Percentiles rank a stretch among this genome's conserved stretches.
These are phyloP conservation scores for Drosophila biarmipes DNA, from an alignment of 1,140 invertebrate species.

Conservation along the genomic window DNA sequence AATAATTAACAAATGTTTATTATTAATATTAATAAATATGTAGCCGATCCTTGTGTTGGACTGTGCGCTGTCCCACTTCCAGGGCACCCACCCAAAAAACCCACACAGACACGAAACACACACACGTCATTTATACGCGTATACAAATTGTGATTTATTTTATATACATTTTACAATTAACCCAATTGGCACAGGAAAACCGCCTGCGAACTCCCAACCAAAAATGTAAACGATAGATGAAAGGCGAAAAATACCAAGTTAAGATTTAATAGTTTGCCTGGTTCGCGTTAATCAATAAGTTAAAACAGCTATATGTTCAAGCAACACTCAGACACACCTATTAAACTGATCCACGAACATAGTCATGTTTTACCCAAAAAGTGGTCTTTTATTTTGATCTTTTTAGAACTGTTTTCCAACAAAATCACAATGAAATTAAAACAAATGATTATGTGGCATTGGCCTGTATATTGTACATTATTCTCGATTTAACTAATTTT, in stretches of 20 bases:
- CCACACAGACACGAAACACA: slow-evolving; percentile 24
- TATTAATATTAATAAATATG: slow-evolving; percentile 72
- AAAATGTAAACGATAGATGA: slow-evolving; percentile 32
- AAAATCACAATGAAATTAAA: slow-evolving; percentile 24
- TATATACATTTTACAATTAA: slow-evolving; percentile 77
- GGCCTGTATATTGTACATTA: slow-evolving; percentile 59
- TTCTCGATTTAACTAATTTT: slow-evolving; percentile 77
- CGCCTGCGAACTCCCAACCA: slow-evolving; percentile 39
- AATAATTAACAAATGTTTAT: slow-evolving; percentile 78
- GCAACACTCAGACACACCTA: slow-evolving; percentile 13
- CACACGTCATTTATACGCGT: slow-evolving; percentile 64
- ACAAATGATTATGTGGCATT: slow-evolving; percentile 43
- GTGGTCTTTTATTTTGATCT: slow-evolving; percentile 6
- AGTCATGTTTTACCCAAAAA: slow-evolving; percentile 3
- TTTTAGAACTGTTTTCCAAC: slow-evolving; percentile 8
- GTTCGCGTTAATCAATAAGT: slow-evolving; percentile 39
- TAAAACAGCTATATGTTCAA: not conserved
- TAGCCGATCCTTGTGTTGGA: slow-evolving; percentile 53
- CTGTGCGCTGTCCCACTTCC: slow-evolving; percentile 37
- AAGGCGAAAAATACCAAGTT: slow-evolving; percentile 22
- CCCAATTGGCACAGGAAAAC: slow-evolving; percentile 51
- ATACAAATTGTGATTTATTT: slow-evolving; percentile 81
- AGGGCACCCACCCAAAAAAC: slow-evolving; percentile 31
- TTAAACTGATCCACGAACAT: slow-evolving; percentile 11
- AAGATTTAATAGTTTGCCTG: slow-evolving; percentile 52